Conservation (phyloP, 2,888 invertebrate genomes). For the Agrenia bidenticulata region DNA sequence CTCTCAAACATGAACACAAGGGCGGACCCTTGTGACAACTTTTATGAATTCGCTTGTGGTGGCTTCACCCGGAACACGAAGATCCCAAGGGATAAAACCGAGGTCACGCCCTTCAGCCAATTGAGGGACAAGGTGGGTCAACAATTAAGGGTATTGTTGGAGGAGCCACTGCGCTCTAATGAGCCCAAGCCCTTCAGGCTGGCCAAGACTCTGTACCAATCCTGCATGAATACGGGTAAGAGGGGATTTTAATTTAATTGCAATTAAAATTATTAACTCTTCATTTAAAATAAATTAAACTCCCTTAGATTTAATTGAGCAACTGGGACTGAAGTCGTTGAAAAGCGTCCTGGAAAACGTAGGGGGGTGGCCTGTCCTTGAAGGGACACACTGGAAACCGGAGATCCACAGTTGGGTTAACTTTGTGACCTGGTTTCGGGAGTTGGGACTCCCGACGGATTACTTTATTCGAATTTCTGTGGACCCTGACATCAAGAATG, state of each 20-base stretch:
- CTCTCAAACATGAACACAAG: slow-evolving; percentile 53
- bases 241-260: no score
- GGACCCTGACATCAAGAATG: slow-evolving; percentile 83
- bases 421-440: slow-evolving; percentile 76
- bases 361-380: slow-evolving; percentile 59
- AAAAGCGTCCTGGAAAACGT: slow-evolving; percentile 56
- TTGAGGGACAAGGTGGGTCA: slow-evolving; percentile 72
- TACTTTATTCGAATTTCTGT: slow-evolving; percentile 87
- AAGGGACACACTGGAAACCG: slow-evolving; percentile 53
- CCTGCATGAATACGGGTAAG: slow-evolving; percentile 86
- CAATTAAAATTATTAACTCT: slow-evolving; percentile 44
- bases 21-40: slow-evolving; percentile 77
- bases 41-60: slow-evolving; percentile 77
- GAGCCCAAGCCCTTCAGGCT: slow-evolving; percentile 63
- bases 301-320: slow-evolving; percentile 57
- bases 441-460: slow-evolving; percentile 79
- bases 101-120: slow-evolving; percentile 69
- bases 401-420: slow-evolving; percentile 74
- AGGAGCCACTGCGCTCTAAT: slow-evolving; percentile 57
- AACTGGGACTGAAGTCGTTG: slow-evolving; percentile 56
- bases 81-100: slow-evolving; percentile 78
- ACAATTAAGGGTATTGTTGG: slow-evolving; percentile 69
- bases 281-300: neutral
- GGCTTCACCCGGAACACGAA: slow-evolving; percentile 69
- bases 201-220: slow-evolving; percentile 76